Conservation (phyloP, 1,140 invertebrate species). For the Anastrepha obliqua region DNA sequence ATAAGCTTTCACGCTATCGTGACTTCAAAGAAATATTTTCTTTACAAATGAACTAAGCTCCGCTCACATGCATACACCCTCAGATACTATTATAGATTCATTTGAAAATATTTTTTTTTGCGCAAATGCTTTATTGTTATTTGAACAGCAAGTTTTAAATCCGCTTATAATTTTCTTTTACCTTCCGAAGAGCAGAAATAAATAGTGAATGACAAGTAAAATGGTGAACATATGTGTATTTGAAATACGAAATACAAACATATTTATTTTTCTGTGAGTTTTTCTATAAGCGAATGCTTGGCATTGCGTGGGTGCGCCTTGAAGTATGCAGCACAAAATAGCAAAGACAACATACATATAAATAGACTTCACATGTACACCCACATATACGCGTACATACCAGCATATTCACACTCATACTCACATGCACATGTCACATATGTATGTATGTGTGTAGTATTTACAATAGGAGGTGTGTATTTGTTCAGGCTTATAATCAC, state of each 20-base stretch:
- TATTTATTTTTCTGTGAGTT: background rate
- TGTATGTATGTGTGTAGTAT: background rate
- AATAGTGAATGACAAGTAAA: constrained; percentile 48
- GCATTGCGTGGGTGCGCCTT: constrained; percentile 17
- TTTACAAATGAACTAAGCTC: background rate
- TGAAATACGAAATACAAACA: background rate
- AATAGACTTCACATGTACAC: too few relatives aligned
- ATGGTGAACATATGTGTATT: background rate
- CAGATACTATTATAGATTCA: background rate
- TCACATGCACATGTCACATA: background rate
- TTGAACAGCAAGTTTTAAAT: constrained; percentile 34
- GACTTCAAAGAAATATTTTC: constrained; percentile 22
- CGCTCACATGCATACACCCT: background rate
- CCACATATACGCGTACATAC: background rate
- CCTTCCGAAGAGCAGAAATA: constrained; percentile 40
- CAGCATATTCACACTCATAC: background rate
- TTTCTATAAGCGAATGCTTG: background rate
- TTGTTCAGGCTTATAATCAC: background rate
- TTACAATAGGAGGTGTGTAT: background rate
- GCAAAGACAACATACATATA: background rate
- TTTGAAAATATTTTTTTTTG: background rate
- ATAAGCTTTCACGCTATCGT: constrained; percentile 25
- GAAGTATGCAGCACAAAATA: constrained; percentile 21
- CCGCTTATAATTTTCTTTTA: constrained; percentile 52
- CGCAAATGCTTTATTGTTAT: constrained; percentile 32